These are phyloP conservation scores for Asobara japonica DNA, from an alignment of 1,140 invertebrate species.

Conservation along the genomic window DNA sequence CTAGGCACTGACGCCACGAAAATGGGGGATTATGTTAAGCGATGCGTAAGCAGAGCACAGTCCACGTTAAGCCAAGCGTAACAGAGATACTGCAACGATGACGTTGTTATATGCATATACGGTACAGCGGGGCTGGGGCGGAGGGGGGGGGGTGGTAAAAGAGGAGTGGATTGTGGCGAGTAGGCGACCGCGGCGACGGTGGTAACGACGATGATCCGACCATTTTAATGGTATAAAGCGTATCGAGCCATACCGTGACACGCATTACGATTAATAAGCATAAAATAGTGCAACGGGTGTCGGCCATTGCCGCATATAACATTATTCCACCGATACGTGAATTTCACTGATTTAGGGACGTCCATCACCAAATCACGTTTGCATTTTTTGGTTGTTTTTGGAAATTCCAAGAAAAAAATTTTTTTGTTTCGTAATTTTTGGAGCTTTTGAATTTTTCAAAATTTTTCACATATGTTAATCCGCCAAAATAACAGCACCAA, in stretches of 20 bases:
- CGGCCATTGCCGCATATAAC: slow-evolving; percentile 8
- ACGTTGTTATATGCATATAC: slow-evolving; percentile 52
- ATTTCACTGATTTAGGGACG: slow-evolving; percentile 14
- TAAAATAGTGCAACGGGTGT: slow-evolving; percentile 47
- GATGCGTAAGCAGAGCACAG: slow-evolving; percentile 62
- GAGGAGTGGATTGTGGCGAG: not conserved
- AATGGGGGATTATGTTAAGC: slow-evolving; percentile 61
- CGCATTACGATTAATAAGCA: slow-evolving; percentile 58
- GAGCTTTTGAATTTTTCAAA: no score
- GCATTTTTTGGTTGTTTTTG: not conserved
- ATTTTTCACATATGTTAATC: no score
- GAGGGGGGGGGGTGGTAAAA: not conserved
- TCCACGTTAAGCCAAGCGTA: slow-evolving; percentile 58
- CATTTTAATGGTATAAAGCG: slow-evolving; percentile 25
- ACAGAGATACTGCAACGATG: slow-evolving; percentile 60
- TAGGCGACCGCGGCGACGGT: slow-evolving; percentile 18
- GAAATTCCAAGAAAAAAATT: not conserved
- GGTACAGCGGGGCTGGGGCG: not conserved
- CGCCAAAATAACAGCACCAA: no score
- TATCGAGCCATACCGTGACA: slow-evolving; percentile 34
- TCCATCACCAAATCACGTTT: not conserved
- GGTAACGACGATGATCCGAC: slow-evolving; percentile 19
- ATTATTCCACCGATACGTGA: slow-evolving; percentile 20
- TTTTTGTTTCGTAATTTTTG: no score
- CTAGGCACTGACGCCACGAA: slow-evolving; percentile 47